Evolutionary conservation across 2,888 invertebrate species (phyloP), one percentile per base, ranked within the genome.

Genomic region (Drosophila suboccidentalis): DNA sequence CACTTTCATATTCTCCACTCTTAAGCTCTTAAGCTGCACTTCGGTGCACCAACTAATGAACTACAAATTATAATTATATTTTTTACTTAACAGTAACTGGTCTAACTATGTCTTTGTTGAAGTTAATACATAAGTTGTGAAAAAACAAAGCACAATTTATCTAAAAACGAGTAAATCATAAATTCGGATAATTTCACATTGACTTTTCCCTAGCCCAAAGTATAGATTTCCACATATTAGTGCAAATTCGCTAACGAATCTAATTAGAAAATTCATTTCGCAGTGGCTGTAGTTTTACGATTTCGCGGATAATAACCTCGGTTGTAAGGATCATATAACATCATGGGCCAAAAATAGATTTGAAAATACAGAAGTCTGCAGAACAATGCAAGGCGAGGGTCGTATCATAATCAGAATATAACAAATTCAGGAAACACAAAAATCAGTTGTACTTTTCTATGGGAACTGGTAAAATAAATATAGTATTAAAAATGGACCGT

Each of bases 191-290:
- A 13, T 22, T 22, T 5, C 3, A 22, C 13, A n/a, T n/a, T 3
- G 3, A 32, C 49, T 32, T 3, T 8, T 36, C 4, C 4, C 2
- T 9, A 10, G 8, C 0, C 1, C 4, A 32, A 46, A 36, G 22
- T 6, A 1, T 2, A n/a, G 22, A 46, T 46, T 36, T n/a, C 26
- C 13, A 47, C 29, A 29, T 19, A 4, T 10, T 19, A 3, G 1
- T 2, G 5, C 5, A n/a, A 59, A 22, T 22, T n/a, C 39, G 29
- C 73, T 59, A 83, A 76, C 61, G 46, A 66, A 51, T 58, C 55
- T 67, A 71, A 67, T 58, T 73, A 47, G 26, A 13, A n/a, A 38
- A 26, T 47, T 44, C 58, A 26, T 46, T 43, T 43, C n/a, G 53
- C 29, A 61, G 61, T 55, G 11, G n/a, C n/a, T 54, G 47, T 29